Evolutionary conservation across 2,113 vertebrate genomes (phyloP).

Genomic region (Oenanthe melanoleuca): DNA sequence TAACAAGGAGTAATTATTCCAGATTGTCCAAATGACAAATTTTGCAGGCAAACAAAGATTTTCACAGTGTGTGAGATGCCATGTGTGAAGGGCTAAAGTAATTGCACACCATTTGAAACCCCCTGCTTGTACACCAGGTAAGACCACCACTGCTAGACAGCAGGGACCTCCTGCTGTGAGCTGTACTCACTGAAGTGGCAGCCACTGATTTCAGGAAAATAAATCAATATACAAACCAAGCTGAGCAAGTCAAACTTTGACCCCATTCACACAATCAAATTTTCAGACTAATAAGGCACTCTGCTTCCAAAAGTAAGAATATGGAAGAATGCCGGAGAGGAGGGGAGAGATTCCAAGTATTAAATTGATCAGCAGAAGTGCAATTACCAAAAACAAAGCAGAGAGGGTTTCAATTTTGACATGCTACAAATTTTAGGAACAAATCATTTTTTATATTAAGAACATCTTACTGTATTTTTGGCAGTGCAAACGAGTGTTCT

Average conservation of each 20-base stretch:
- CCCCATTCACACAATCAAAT: background rate
- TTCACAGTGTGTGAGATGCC: background rate
- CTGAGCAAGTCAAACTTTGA: background rate
- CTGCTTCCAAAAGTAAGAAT: background rate
- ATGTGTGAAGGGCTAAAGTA: background rate
- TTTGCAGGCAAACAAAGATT: background rate
- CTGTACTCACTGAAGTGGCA: background rate
- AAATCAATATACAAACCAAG: background rate
- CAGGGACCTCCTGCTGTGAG: background rate
- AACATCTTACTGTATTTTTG: background rate
- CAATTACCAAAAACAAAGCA: background rate
- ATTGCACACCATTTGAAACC: background rate
- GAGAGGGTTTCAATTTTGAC: background rate
- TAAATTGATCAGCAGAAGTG: background rate
- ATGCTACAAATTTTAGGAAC: background rate
- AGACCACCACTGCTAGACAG: background rate
- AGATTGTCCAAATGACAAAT: background rate
- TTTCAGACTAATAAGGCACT: background rate
- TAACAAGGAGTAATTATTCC: background rate
- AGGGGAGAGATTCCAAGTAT: background rate
- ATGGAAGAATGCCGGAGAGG: background rate
- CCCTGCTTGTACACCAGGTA: background rate
- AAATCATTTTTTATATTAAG: background rate
- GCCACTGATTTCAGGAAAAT: background rate
- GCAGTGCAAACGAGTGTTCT: background rate